These are phyloP conservation scores for Chromobotia macracanthus DNA, from an alignment of 2,797 vertebrate species.

Conservation along the genomic window DNA sequence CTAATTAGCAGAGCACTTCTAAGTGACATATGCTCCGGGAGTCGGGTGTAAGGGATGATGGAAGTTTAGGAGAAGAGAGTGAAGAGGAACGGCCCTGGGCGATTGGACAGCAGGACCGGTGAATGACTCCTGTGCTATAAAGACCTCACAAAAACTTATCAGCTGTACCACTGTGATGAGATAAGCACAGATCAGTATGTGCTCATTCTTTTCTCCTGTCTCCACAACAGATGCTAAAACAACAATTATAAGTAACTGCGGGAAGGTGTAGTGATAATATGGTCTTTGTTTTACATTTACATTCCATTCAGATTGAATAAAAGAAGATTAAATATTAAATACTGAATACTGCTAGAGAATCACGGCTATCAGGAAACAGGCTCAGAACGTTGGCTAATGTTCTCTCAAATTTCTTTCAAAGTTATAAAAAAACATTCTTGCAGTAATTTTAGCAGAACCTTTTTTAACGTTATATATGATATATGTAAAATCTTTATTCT, in stretches of 20 bases:
- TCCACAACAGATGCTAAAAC: neutral
- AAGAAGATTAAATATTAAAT: constrained; percentile 16
- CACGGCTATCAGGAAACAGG: no score
- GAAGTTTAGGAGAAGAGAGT: constrained; percentile 45
- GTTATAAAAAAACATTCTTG: no score
- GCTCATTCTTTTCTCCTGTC: constrained; percentile 32
- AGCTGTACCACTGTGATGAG: constrained; percentile 30
- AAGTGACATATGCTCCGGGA: constrained; percentile 64
- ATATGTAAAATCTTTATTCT: no score
- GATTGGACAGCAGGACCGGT: constrained; percentile 58
- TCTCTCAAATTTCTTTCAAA: no score
- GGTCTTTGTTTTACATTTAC: constrained; percentile 9
- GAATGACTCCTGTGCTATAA: constrained; percentile 57
- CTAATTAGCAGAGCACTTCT: constrained; percentile 64
- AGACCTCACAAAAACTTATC: constrained; percentile 53
- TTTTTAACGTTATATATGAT: no score
- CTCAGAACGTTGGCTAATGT: no score
- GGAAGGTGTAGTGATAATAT: constrained; percentile 9
- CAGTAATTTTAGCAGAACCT: no score
- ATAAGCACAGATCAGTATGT: constrained; percentile 40
- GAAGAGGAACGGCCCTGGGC: constrained; percentile 52
- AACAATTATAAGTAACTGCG: neutral
- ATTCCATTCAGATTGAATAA: constrained; percentile 7
- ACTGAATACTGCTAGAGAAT: neutral
- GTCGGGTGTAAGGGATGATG: constrained; percentile 40